Percentiles rank a stretch among this genome's conserved stretches.
Evolutionary conservation across 2,888 invertebrate genomes (phyloP).

Genomic region (Zootermopsis nevadensis): DNA sequence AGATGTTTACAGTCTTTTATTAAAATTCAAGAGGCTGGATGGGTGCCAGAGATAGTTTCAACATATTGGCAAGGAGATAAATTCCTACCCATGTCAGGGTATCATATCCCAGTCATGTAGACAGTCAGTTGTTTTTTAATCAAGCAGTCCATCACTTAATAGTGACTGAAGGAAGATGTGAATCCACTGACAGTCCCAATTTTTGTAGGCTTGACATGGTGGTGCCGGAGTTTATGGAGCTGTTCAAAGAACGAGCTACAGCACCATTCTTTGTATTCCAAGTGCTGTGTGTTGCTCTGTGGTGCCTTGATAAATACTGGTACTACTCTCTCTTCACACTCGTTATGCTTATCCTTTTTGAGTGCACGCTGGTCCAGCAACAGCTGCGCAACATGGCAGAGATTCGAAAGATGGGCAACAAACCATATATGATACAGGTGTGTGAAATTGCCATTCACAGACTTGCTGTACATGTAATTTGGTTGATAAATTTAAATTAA

Average conservation of each 20-base stretch:
- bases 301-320: conserved; percentile 99
- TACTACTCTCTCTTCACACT: conserved; percentile 97
- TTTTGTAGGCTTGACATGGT: conserved; percentile 76
- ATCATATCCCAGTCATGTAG: no score
- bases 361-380: conserved; percentile 98
- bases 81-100: no score
- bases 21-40: no score
- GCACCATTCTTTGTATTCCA: conserved; percentile 99
- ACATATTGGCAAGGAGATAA: no score
- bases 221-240: conserved; percentile 95
- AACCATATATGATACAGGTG: conserved; percentile 87
- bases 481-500: no score
- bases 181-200: no score
- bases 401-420: conserved; percentile 99
- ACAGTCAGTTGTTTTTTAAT: no score
- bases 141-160: no score
- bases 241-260: conserved; percentile 97
- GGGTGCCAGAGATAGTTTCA: no score
- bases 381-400: conserved; percentile 98
- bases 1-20: no score
- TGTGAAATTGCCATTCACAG: background rate
- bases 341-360: conserved; percentile 95
- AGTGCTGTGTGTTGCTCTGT: conserved; percentile 97
- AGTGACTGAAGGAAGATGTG: no score
- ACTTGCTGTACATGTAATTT: background rate